Evolutionary conservation across 2,888 invertebrate genomes (phyloP).

Genomic region (Malthinus flaveolus): DNA sequence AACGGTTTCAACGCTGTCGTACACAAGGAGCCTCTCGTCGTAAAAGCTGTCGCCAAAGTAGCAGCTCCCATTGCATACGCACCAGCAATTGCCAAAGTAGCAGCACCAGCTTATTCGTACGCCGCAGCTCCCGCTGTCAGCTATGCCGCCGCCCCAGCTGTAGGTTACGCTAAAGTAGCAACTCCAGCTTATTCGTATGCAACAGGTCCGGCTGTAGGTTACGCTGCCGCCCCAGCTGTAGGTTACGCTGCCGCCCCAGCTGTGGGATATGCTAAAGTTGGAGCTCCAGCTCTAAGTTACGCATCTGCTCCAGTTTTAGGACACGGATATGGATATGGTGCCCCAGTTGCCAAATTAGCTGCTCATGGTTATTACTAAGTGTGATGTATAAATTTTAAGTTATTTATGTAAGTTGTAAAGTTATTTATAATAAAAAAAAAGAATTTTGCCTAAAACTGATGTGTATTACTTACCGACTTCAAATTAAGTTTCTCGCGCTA

Average conservation of each 20-base stretch:
- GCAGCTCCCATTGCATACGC: slow-evolving; percentile 42
- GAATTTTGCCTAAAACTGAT: too few species aligned
- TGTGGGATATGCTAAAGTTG: slow-evolving; percentile 33
- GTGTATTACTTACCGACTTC: too few species aligned
- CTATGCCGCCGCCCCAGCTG: slow-evolving; percentile 23
- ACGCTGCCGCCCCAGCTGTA: neutral
- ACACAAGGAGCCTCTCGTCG: slow-evolving; percentile 54
- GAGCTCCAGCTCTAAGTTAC: slow-evolving; percentile 31
- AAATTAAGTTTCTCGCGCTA: too few species aligned
- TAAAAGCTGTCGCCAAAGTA: slow-evolving; percentile 40
- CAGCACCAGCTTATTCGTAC: slow-evolving; percentile 39
- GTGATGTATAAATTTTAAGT: neutral
- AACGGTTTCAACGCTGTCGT: slow-evolving; percentile 61
- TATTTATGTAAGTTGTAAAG: slow-evolving; percentile 19
- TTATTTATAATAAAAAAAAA: slow-evolving; percentile 7
- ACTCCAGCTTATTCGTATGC: slow-evolving; percentile 40
- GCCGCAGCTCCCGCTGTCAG: slow-evolving; percentile 49
- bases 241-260: slow-evolving; percentile 29
- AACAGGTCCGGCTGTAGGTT: slow-evolving; percentile 49
- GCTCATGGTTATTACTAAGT: slow-evolving; percentile 5
- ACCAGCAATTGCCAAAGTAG: slow-evolving; percentile 38
- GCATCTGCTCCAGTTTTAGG: neutral
- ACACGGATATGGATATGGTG: too few species aligned
- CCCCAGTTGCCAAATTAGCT: neutral
- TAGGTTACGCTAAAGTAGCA: slow-evolving; percentile 37